These are phyloP conservation scores for Furnarius figulus DNA, from an alignment of 2,113 vertebrate genomes.

Conservation along the genomic window DNA sequence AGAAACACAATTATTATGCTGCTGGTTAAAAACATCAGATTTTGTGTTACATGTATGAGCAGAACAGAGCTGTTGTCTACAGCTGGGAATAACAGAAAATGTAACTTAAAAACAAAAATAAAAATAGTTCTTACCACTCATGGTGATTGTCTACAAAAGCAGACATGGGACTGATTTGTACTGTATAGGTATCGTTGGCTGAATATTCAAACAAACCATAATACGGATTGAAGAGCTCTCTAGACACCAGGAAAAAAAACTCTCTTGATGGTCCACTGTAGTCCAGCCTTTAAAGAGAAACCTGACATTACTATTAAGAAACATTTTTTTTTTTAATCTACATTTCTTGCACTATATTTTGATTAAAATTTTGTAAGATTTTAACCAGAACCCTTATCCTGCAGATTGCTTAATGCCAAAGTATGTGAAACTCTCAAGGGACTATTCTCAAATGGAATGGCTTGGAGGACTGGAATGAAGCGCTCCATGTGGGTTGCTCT, in stretches of 20 bases:
- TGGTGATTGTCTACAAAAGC: conserved; percentile 99
- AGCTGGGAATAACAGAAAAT: background rate
- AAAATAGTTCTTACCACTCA: conserved; percentile 86
- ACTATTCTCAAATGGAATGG: background rate
- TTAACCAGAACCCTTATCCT: background rate
- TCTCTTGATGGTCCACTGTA: conserved; percentile 98
- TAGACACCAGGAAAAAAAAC: conserved; percentile 98
- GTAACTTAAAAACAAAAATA: background rate
- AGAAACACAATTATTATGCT: conserved; percentile 1
- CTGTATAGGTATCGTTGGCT: conserved; percentile 98
- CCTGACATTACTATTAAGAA: background rate
- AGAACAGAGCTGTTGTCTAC: background rate
- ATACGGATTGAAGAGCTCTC: conserved; percentile 98
- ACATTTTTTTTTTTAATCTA: background rate
- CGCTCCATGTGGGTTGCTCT: background rate
- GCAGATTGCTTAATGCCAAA: background rate
- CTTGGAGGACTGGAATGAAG: conserved; percentile 18
- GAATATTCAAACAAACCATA: conserved; percentile 99
- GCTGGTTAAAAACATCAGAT: background rate
- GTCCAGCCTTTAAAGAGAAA: conserved; percentile 85
- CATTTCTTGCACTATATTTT: background rate
- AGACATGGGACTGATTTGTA: conserved; percentile 99
- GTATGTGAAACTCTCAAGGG: background rate
- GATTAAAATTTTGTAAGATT: background rate
- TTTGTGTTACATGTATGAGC: background rate